phyloP scores from a whole-genome alignment of 2,797 vertebrate genomes.

The Pangasius krempfi region DNA sequence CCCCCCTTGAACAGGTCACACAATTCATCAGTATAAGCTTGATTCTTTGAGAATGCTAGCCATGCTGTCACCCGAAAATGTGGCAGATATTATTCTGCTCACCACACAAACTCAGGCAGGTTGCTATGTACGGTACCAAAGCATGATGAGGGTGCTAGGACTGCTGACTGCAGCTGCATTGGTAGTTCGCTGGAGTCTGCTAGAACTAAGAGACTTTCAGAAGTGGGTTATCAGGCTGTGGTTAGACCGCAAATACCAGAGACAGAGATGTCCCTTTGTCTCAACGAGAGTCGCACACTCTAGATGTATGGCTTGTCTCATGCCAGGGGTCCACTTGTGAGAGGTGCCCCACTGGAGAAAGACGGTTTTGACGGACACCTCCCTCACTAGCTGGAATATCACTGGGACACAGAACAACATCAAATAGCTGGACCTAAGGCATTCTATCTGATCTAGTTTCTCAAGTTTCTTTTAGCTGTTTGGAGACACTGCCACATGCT shows the following conservation, averaged over 20 bases:
- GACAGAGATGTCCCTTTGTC: neutral
- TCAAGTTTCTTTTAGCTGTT: neutral
- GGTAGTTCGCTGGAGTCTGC: neutral
- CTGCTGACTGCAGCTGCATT: neutral
- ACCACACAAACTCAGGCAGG: neutral
- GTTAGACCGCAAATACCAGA: neutral
- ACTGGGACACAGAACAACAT: neutral
- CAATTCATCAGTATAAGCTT: neutral
- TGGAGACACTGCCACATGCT: neutral
- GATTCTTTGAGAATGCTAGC: neutral
- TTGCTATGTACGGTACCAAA: neutral
- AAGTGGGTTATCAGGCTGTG: neutral
- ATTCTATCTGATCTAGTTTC: neutral
- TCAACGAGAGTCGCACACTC: neutral
- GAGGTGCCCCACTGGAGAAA: neutral
- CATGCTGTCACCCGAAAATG: neutral
- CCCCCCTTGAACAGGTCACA: neutral
- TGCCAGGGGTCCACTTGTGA: neutral
- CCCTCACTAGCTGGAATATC: neutral
- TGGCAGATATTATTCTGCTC: neutral
- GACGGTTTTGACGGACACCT: neutral
- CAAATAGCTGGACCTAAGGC: neutral
- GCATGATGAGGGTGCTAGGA: neutral
- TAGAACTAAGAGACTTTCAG: neutral
- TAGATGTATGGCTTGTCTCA: neutral